phyloP scores from a whole-genome alignment of 2,797 vertebrate species.

The Oreochromis grahami region DNA sequence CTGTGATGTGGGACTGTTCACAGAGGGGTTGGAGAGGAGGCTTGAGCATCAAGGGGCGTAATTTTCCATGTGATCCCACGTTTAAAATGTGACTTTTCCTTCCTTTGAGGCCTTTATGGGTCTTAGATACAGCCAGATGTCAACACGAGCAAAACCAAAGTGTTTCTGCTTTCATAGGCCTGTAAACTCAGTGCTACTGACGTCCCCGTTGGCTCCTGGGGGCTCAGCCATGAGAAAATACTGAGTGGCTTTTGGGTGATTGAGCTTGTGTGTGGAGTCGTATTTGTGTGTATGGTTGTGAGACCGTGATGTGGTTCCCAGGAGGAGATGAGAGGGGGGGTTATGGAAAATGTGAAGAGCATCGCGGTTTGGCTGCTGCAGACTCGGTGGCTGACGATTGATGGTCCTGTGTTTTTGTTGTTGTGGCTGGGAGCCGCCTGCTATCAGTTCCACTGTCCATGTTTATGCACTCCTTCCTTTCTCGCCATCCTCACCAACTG shows the following conservation, averaged over 20 bases:
- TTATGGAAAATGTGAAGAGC: constrained; percentile 70
- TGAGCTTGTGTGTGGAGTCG: constrained; percentile 28
- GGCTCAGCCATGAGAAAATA: constrained; percentile 47
- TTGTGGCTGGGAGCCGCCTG: constrained; percentile 27
- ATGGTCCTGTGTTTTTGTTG: constrained; percentile 40
- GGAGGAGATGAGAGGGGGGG: not conserved
- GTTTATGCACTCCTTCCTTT: constrained; percentile 24
- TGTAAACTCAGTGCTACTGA: constrained; percentile 41
- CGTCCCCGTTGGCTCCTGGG: constrained; percentile 16
- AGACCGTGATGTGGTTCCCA: constrained; percentile 56
- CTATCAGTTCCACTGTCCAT: constrained; percentile 43
- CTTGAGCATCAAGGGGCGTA: not conserved
- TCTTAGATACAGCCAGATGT: constrained; percentile 32
- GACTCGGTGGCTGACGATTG: not conserved
- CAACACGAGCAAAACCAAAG: constrained; percentile 45
- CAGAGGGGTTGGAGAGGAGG: not conserved
- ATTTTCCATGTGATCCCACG: constrained; percentile 41
- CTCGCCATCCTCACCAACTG: constrained; percentile 47
- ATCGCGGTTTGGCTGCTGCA: constrained; percentile 35
- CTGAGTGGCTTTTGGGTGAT: constrained; percentile 46
- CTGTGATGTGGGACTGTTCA: not conserved
- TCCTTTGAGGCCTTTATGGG: not conserved
- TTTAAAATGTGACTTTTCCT: constrained; percentile 23
- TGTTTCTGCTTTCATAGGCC: constrained; percentile 50
- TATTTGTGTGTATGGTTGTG: constrained; percentile 16